Base-by-base conservation (phyloP, 2,888 invertebrate genomes). In the Elgonia sp. region DNA sequence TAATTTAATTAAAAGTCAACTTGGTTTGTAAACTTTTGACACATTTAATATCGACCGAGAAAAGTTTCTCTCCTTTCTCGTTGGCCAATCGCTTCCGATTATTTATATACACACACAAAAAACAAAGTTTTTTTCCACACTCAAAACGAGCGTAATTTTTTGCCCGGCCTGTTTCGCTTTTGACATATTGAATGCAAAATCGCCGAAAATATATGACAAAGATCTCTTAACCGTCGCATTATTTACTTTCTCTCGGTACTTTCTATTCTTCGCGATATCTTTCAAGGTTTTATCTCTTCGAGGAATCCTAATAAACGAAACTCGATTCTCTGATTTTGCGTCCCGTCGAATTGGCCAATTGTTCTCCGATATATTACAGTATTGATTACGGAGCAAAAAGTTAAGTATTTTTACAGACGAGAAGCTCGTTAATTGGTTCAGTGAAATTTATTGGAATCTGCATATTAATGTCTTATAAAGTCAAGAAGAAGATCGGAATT, bases 231-330 rank as follows among this genome's bases (percentile, higher is more conserved):
- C 14, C 40, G 29, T 65, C 10, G 70, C 20, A 53, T 84, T 55
- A 46, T 84, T 79, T 72, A 84, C 84, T 84, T 85, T 85, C 85
- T 80, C 85, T 85, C 85, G 10, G 67, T 42, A 85, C 85, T 85
- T 85, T 85, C 85, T 80, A 85, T 80, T 80, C 85, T 75, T 85
- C 40, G 60, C 67, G 42, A 73, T 21, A 69, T 80, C 80, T 37
- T 73, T 21, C 79, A 29, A 73, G 73, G 57, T 42, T 62, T 84
- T 79, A 73, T 84, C 73, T 65, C 42, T 63, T 39, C 69, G 40
- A 20, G 50, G 72, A 80, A 80, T 80, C 80, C 80, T 73, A 84
- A 84, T 75, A 75, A 85, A 85, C 37, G 60, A 75, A 73, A 73
- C 55, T 67, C 42, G 53, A 72, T 73, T 60, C 42, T n/a, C 50